phyloP scores from a whole-genome alignment of 2,797 vertebrate genomes.

The Orestias chungarensis region DNA sequence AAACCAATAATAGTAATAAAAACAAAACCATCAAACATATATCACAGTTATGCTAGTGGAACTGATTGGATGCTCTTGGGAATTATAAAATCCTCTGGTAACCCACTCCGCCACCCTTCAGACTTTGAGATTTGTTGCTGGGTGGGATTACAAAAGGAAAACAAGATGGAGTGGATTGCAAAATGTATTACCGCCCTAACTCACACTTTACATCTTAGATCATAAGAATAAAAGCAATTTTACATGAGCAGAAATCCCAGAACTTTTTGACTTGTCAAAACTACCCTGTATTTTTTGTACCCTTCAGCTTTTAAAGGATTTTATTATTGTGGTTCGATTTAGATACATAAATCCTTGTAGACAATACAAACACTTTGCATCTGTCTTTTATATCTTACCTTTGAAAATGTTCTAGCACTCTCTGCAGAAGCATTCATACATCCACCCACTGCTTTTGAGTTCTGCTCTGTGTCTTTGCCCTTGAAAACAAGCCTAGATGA shows the following conservation, averaged over 20 bases:
- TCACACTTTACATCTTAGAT: neutral
- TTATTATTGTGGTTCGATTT: neutral
- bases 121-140: neutral
- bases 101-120: neutral
- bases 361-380: constrained; percentile 3
- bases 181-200: neutral
- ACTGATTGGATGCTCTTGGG: neutral
- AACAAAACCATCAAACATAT: neutral
- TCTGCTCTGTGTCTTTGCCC: neutral
- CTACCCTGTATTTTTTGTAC: neutral
- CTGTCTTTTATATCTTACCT: neutral
- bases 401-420: constrained; percentile 3
- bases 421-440: neutral
- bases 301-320: neutral
- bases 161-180: neutral
- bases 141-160: neutral
- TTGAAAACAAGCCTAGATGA: constrained; percentile 5
- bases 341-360: neutral
- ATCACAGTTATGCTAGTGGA: neutral
- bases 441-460: constrained; percentile 6
- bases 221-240: neutral
- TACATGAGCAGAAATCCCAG: neutral
- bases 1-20: neutral
- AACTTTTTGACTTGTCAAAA: neutral
- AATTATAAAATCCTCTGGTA: neutral